Evolutionary conservation across 2,888 invertebrate species (phyloP), one percentile per base, ranked within the genome.

Genomic region (Drosophila setosimentum): DNA sequence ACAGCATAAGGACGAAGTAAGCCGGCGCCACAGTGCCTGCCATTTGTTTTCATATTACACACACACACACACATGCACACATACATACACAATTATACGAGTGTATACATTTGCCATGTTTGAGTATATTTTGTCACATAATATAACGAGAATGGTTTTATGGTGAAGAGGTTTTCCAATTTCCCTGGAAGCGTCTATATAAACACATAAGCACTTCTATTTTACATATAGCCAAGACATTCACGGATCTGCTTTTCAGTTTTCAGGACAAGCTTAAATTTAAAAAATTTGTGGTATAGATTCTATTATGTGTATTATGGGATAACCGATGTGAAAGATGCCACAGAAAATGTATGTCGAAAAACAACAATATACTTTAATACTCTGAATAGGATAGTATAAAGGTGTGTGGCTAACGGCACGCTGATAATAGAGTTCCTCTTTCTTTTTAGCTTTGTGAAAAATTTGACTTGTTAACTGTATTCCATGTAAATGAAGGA

Each of bases 11-110:
- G 18, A 48, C 18, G 16, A 33, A 27, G 7, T n/a, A 33, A 27
- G 7, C 30, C 30, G 42, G 3, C 21, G 27, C 21, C 30, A 42
- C 59, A 37, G 16, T n/a, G 50, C 49, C 53, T 73, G 67, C 40
- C 73, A 85, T 82, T 82, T 76, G 85, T 82, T 82, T 82, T 76
- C 85, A 84, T 84, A 67, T 29, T 65, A 53, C 66, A 65, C 53
- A 30, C 45, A 59, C 49, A 54, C 37, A 69, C 61, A 54, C 59
- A 68, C 16, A 42, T n/a, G 18, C 13, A 30, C 32, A 40, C 29
- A 16, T 18, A 24, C 48, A 50, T 37, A 27, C 13, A 27, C 33
- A 16, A 2, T 21, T 49, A 51, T 54, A 16, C 37, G 37, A 55
- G 54, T 37, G n/a, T 29, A 2, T 16, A 45, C 21, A 24, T 45